Evolutionary conservation across 2,113 vertebrate species (phyloP), one percentile per base, ranked within the genome.

Genomic region (Marmota flaviventris): DNA sequence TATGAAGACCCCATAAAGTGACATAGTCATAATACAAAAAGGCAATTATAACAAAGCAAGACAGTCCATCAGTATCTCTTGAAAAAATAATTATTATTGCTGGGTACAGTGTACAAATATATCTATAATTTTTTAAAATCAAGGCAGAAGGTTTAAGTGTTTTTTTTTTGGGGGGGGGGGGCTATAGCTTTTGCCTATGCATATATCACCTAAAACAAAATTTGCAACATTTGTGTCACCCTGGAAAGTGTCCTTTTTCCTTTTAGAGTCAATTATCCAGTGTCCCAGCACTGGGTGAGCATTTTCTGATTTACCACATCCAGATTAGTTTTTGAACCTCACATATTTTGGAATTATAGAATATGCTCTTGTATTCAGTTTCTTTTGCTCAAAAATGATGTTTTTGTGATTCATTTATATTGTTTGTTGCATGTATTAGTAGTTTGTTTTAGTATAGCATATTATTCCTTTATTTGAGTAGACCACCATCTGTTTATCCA

Each of bases 1-100:
- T 97, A 96, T 91, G 93, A 95, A 95, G 93, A 81, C 69, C 94
- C 87, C 32, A 75, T 73, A 93, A 95, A 97, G 85, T 87, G 95
- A 95, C 25, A 91, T 17, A 84, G 70, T 84, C 96, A 22, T 56
- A 97, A 95, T 87, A 70, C 25, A 96, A 91, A 95, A 94, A 93
- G 83, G 85, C 85, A 95, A 69, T 91, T 94, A 61, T 32, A 39
- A 96, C 29, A 88, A 72, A 84, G 90, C 77, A 96, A 48, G 93
- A 78, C 10, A 95, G 81, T 95, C 45, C 34, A 61, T 95, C 89
- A 76, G 6, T 0, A 29, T 61, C 85, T 34, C 42, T 69, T 61
- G 18, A 77, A 93, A 97, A 96, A 84, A 97, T 73, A 32, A 96
- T 96, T 94, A 77, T 87, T 96, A 34, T 95, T 82, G 61, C 85